phyloP scores from a whole-genome alignment of 1,140 invertebrate genomes.

The Gonioctena quinquepunctata region DNA sequence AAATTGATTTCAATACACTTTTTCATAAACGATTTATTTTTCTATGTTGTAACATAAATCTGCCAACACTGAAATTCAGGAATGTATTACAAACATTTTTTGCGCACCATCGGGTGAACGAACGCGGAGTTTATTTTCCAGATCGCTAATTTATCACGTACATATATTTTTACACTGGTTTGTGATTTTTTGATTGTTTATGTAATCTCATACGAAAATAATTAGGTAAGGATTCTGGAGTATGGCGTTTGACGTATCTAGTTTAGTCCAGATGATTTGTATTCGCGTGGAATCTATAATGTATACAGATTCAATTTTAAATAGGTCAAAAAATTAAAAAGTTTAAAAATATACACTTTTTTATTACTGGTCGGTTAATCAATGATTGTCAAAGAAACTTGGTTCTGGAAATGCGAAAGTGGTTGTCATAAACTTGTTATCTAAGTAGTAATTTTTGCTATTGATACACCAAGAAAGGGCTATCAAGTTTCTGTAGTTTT shows the following conservation, averaged over 20 bases:
- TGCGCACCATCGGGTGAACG: background rate
- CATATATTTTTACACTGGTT: background rate
- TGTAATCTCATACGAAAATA: background rate
- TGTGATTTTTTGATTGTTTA: background rate
- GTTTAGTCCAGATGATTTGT: background rate
- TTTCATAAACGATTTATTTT: too few relatives aligned
- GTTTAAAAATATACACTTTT: background rate
- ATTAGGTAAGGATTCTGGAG: background rate
- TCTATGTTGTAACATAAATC: too few relatives aligned
- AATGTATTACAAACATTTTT: background rate
- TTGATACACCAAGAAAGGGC: too few relatives aligned
- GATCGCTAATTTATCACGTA: background rate
- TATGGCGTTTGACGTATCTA: too few relatives aligned
- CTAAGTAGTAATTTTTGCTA: too few relatives aligned
- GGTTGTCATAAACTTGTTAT: too few relatives aligned
- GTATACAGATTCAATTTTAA: background rate
- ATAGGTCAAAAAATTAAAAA: background rate
- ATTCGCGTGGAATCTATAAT: background rate
- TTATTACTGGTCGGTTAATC: too few relatives aligned
- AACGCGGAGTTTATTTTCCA: background rate
- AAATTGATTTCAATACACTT: too few relatives aligned
- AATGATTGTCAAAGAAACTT: too few relatives aligned
- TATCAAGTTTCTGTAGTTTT: too few relatives aligned
- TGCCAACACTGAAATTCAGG: too few relatives aligned
- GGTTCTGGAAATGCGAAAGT: too few relatives aligned